phyloP scores from a whole-genome alignment of 2,797 vertebrate species.

The Onychomys torridus region DNA sequence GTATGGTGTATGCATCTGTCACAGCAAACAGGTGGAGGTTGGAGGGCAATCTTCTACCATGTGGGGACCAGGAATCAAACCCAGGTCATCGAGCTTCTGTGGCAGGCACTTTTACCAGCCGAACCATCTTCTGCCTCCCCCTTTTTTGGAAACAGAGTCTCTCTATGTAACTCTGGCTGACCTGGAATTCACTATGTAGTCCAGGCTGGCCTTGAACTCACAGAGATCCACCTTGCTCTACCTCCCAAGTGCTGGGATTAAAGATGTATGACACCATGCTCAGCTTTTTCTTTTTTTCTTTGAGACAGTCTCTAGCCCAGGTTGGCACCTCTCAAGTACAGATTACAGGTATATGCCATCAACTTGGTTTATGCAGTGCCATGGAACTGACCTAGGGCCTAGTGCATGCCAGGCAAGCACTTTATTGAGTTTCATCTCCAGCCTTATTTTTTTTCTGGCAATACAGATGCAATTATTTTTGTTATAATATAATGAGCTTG shows the following conservation, averaged over 20 bases:
- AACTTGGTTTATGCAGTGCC: background rate
- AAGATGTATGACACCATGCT: background rate
- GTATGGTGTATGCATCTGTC: background rate
- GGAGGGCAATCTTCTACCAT: background rate
- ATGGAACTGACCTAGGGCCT: background rate
- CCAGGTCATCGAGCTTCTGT: background rate
- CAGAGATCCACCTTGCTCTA: background rate
- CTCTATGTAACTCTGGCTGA: background rate
- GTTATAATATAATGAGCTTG: slow-evolving; percentile 16
- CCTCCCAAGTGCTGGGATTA: background rate
- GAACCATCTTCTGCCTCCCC: background rate
- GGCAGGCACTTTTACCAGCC: background rate
- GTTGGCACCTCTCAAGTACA: background rate
- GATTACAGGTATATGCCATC: background rate
- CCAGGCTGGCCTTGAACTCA: background rate
- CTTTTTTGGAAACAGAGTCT: background rate
- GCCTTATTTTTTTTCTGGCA: background rate
- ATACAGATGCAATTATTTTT: slow-evolving; percentile 29
- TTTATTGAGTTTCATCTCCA: background rate
- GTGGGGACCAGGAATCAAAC: background rate
- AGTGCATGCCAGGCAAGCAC: background rate
- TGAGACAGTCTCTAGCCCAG: background rate
- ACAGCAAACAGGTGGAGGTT: background rate
- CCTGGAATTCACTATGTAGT: background rate
- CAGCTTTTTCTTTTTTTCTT: background rate